Conservation (phyloP, 2,113 vertebrate species). For the Sphaerodactylus townsendi region DNA sequence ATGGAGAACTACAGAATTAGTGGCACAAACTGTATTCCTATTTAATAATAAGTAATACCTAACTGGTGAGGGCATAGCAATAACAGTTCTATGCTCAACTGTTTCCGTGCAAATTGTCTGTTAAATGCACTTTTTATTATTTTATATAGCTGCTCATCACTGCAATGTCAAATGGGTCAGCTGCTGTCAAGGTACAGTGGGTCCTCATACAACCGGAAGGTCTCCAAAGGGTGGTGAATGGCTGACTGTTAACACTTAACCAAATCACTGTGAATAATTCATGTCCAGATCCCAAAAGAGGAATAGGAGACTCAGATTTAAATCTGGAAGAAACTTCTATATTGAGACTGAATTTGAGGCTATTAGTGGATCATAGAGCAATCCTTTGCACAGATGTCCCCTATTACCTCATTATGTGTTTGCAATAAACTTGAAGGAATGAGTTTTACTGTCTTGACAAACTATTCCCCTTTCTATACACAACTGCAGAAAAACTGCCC, state of each 20-base stretch:
- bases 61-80: background rate
- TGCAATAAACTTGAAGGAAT: background rate
- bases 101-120: background rate
- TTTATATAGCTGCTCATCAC: background rate
- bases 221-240: constrained; percentile 25
- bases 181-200: constrained; percentile 22
- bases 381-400: background rate
- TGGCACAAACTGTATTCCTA: background rate
- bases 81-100: background rate
- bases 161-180: constrained; percentile 19
- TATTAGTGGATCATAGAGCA: background rate
- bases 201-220: background rate
- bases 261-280: background rate
- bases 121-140: background rate
- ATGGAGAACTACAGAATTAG: background rate
- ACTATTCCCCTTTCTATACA: background rate
- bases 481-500: constrained; percentile 22
- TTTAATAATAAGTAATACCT: background rate
- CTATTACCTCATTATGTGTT: constrained; percentile 1
- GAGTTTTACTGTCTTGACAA: background rate
- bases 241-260: constrained; percentile 33
- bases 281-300: constrained; percentile 13
- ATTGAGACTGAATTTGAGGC: background rate
- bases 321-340: constrained; percentile 4
- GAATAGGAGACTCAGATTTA: background rate